These are phyloP conservation scores for Oenanthe melanoleuca DNA, from an alignment of 2,113 vertebrate genomes.

Conservation along the genomic window DNA sequence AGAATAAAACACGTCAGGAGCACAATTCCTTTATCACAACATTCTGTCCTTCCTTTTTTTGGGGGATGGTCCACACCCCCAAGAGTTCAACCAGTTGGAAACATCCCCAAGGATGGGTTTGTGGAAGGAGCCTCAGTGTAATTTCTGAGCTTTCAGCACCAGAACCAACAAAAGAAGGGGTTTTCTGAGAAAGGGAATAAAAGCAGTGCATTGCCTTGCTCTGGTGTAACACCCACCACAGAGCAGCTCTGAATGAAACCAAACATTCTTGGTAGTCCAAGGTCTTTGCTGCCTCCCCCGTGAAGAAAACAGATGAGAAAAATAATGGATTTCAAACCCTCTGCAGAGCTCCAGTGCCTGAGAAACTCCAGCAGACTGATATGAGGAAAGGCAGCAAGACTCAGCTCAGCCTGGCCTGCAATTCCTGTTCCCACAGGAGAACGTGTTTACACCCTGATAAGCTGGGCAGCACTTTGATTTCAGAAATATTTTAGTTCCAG, in stretches of 20 bases:
- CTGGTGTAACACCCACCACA: background rate
- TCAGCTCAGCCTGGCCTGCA: background rate
- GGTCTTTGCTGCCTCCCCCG: background rate
- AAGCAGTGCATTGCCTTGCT: background rate
- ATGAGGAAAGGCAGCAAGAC: background rate
- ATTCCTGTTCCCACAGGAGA: background rate
- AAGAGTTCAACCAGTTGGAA: background rate
- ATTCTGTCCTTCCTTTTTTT: background rate
- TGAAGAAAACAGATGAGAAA: background rate
- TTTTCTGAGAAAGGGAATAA: background rate
- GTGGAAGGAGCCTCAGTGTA: fast-evolving
- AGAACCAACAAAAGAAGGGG: background rate
- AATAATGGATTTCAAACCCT: background rate
- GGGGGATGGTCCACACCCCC: no score
- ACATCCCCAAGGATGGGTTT: background rate
- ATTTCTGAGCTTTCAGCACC: background rate
- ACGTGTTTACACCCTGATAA: background rate
- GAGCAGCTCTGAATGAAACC: background rate
- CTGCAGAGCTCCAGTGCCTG: background rate
- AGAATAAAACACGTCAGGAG: background rate
- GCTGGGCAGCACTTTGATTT: background rate
- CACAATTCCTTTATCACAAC: background rate
- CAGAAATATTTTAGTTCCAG: background rate
- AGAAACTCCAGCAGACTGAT: background rate
- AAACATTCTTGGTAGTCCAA: background rate